Evolutionary conservation across 2,113 vertebrate species (phyloP).

Genomic region (Aldabrachelys gigantea): DNA sequence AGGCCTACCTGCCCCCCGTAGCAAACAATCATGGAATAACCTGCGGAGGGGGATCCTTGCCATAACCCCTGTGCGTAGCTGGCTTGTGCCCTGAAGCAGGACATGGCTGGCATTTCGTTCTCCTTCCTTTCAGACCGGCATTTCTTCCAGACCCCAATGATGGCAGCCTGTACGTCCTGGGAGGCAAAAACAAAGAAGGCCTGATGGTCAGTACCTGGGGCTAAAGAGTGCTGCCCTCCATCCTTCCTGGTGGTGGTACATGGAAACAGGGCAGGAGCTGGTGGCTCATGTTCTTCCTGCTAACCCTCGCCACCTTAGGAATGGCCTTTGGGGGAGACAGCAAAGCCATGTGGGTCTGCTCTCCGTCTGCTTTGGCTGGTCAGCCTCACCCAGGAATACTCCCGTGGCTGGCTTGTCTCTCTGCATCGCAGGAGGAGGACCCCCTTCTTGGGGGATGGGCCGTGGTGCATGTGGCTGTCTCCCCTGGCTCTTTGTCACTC

Average conservation of each 20-base stretch:
- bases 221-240: accelerated
- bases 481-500: accelerated
- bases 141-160: constrained; percentile 97
- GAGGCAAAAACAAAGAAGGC: constrained; percentile 92
- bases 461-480: accelerated
- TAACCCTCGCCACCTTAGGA: not conserved
- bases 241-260: accelerated
- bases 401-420: not conserved
- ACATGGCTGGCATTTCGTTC: too few species aligned
- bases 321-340: accelerated
- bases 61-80: not conserved
- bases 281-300: accelerated
- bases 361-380: not conserved
- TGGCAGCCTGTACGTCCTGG: constrained; percentile 93
- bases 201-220: constrained; percentile 86
- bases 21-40: not conserved
- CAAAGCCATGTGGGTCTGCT: not conserved
- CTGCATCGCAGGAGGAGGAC: not conserved
- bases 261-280: not conserved
- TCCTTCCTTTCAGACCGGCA: constrained; percentile 81
- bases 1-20: accelerated
- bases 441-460: not conserved
- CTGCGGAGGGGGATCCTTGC: not conserved
- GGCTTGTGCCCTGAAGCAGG: accelerated
- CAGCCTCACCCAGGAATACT: accelerated